These are phyloP conservation scores for Aphelenchoides avenae DNA, from an alignment of 1,140 invertebrate species.

Conservation along the genomic window DNA sequence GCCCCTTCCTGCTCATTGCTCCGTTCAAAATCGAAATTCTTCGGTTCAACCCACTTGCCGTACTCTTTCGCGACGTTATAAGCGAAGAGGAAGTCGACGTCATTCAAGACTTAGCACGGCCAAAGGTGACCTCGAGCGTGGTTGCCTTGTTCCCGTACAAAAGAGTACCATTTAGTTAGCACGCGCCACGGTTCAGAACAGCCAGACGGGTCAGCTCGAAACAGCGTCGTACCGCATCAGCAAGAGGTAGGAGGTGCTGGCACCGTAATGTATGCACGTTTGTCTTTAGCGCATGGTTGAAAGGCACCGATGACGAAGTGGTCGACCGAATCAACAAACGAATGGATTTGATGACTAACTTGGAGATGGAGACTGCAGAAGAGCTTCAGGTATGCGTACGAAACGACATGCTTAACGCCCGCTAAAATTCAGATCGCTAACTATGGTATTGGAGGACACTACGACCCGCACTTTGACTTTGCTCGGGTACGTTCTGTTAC, in stretches of 20 bases:
- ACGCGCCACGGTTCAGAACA: slow-evolving; percentile 91
- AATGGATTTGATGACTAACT: slow-evolving; percentile 69
- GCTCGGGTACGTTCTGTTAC: slow-evolving; percentile 20
- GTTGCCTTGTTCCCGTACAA: no score
- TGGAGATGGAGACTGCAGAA: slow-evolving; percentile 81
- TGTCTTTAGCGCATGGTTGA: slow-evolving; percentile 45
- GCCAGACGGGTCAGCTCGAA: slow-evolving; percentile 83
- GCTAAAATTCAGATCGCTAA: slow-evolving; percentile 73
- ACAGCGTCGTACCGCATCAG: slow-evolving; percentile 90
- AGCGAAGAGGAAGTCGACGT: slow-evolving; percentile 80
- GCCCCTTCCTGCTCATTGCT: slow-evolving; percentile 73
- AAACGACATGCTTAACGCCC: slow-evolving; percentile 71
- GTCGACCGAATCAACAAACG: slow-evolving; percentile 40
- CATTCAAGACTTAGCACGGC: slow-evolving; percentile 78
- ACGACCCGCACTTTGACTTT: slow-evolving; percentile 69
- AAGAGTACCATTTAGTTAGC: slow-evolving; percentile 70
- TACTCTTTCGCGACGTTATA: slow-evolving; percentile 80
- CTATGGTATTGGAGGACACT: slow-evolving; percentile 69
- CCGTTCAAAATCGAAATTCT: slow-evolving; percentile 86
- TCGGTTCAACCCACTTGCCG: slow-evolving; percentile 74
- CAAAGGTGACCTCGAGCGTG: slow-evolving; percentile 66
- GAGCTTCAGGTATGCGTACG: slow-evolving; percentile 66
- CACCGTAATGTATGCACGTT: no score
- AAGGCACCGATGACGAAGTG: slow-evolving; percentile 39
- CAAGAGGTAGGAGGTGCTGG: no score